Conservation (phyloP, 2,888 invertebrate genomes). For the Idaea aversata region DNA sequence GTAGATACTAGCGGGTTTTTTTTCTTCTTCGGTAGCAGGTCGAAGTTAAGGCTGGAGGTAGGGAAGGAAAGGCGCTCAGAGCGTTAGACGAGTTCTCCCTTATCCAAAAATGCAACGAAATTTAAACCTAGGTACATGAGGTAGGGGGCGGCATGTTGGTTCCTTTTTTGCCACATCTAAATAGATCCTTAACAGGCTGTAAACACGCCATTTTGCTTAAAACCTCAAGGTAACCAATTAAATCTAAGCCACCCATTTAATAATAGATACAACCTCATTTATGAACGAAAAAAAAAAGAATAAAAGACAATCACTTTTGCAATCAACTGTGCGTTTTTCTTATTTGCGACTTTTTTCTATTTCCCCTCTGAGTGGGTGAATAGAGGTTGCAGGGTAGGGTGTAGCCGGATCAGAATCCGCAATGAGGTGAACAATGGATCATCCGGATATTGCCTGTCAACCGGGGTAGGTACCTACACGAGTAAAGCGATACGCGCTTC, state of each 20-base stretch:
- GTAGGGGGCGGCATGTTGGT: too few species aligned
- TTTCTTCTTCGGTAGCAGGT: too few species aligned
- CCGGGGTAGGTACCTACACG: conserved; percentile 48
- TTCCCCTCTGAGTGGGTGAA: conserved; percentile 37
- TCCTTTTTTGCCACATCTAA: too few species aligned
- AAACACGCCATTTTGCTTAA: not conserved
- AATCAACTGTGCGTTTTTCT: conserved; percentile 36
- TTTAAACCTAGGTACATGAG: too few species aligned
- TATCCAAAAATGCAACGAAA: too few species aligned
- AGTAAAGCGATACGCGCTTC: conserved; percentile 21
- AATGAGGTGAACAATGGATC: conserved; percentile 77
- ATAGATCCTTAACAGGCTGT: too few species aligned
- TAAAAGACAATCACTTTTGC: not conserved
- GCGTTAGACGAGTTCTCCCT: too few species aligned
- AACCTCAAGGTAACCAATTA: not conserved
- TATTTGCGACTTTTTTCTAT: conserved; percentile 52
- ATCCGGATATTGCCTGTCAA: conserved; percentile 77
- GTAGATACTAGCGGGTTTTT: too few species aligned
- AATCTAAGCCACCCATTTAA: not conserved
- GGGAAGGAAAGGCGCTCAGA: too few species aligned
- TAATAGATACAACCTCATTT: not conserved
- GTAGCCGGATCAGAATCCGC: conserved; percentile 62
- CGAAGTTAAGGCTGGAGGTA: too few species aligned
- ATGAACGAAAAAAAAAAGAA: not conserved
- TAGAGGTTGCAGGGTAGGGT: conserved; percentile 38